Conservation (phyloP, 2,113 vertebrate genomes). For the Ariopsis seemanni region DNA sequence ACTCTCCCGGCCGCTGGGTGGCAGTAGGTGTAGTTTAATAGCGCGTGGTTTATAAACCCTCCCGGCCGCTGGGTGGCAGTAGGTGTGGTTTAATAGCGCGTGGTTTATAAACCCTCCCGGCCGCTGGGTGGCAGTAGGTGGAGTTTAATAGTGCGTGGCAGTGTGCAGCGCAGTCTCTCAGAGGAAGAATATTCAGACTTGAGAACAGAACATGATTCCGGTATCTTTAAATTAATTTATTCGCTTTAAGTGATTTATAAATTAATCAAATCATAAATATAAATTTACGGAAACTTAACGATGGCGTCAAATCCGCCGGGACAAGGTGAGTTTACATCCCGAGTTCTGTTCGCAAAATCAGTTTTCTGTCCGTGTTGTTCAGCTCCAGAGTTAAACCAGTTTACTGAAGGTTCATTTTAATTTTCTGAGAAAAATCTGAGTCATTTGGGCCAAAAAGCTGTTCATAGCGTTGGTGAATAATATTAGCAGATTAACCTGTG, state of each 20-base stretch:
- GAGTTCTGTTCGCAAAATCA: not conserved
- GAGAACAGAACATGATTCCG: not conserved
- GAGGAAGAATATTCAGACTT: not conserved
- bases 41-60: not conserved
- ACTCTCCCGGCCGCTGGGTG: not conserved
- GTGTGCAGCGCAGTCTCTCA: not conserved
- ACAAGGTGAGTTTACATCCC: conserved; percentile 30
- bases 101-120: not conserved
- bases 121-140: conserved; percentile 1
- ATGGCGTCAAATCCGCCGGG: conserved; percentile 49
- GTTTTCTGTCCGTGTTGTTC: not conserved
- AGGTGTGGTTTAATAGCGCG: not conserved
- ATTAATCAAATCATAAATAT: not conserved
- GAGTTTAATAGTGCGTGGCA: not conserved
- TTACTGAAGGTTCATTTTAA: not conserved
- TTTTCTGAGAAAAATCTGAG: not conserved
- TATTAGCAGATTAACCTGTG: not conserved
- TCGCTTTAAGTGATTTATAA: not conserved
- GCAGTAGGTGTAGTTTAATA: not conserved
- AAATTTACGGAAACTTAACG: not conserved
- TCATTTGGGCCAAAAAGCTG: not conserved
- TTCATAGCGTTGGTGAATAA: not conserved
- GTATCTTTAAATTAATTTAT: not conserved
- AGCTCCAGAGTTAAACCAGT: not conserved
- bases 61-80: not conserved